Percentiles rank a stretch among this genome's conserved stretches.
phyloP scores from a whole-genome alignment of 2,113 vertebrate species.

The Notothenia rossii region DNA sequence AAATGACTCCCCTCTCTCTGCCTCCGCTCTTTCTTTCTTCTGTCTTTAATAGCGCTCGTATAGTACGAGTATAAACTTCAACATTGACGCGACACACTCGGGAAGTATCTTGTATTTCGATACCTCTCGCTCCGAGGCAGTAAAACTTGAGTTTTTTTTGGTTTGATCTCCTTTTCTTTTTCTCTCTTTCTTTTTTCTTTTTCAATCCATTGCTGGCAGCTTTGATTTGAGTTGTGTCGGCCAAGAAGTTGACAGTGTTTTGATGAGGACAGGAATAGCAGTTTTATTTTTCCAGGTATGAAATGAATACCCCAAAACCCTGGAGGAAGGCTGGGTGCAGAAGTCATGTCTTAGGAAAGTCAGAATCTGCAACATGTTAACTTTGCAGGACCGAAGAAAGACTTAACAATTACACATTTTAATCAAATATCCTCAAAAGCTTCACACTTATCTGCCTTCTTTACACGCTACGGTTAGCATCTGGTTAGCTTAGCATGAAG shows the following conservation, averaged over 20 bases:
- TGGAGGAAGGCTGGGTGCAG: too few species aligned
- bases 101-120: conserved; percentile 56
- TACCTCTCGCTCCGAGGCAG: conserved; percentile 51
- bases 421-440: too few species aligned
- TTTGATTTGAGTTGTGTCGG: conserved; percentile 25
- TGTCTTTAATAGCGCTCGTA: conserved; percentile 49
- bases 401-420: too few species aligned
- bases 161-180: conserved; percentile 25
- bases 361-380: conserved; percentile 3
- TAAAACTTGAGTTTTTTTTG: conserved; percentile 53
- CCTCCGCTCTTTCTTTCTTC: conserved; percentile 34
- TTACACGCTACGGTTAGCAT: neutral
- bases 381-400: neutral
- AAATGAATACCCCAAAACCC: conserved; percentile 33
- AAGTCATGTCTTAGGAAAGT: conserved; percentile 11
- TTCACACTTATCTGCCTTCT: too few species aligned
- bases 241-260: conserved; percentile 44
- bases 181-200: conserved; percentile 3
- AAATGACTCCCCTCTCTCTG: conserved; percentile 59
- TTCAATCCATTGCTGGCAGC: neutral
- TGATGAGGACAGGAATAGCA: conserved; percentile 27
- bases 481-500: neutral
- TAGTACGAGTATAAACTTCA: conserved; percentile 48
- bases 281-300: conserved; percentile 48
- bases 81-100: conserved; percentile 40